These are phyloP conservation scores for Sicus ferrugineus DNA, from an alignment of 2,888 invertebrate genomes.

Conservation along the genomic window DNA sequence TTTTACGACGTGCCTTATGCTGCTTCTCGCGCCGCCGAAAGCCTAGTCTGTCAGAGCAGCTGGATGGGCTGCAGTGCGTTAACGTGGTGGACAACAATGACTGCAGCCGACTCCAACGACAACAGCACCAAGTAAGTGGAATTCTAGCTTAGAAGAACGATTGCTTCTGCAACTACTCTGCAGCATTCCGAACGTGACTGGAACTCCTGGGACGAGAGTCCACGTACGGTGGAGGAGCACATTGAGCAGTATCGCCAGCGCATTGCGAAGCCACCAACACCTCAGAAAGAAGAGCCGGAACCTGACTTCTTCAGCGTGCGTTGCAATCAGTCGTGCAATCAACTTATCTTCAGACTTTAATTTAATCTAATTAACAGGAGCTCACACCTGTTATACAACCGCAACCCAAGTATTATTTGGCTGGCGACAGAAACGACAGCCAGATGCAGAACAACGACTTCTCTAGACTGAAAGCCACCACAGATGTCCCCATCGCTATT, in stretches of 20 bases:
- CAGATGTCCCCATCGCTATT: too few relatives aligned
- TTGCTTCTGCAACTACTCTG: conserved; percentile 47
- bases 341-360: too few relatives aligned
- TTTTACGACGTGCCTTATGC: conserved; percentile 70
- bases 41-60: conserved; percentile 67
- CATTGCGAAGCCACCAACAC: conserved; percentile 63
- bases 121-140: conserved; percentile 32
- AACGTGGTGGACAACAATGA: conserved; percentile 65
- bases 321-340: too few relatives aligned
- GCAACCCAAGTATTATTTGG: too few relatives aligned
- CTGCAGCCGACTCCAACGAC: conserved; percentile 29
- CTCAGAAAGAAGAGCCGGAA: conserved; percentile 63
- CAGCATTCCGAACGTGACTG: conserved; percentile 63
- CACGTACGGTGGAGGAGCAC: conserved; percentile 69
- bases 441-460: too few relatives aligned
- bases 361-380: too few relatives aligned
- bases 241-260: conserved; percentile 71
- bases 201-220: conserved; percentile 72
- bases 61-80: conserved; percentile 64
- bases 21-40: conserved; percentile 69
- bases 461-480: too few relatives aligned
- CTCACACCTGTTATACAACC: too few relatives aligned
- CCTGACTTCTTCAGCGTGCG: conserved; percentile 70
- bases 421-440: too few relatives aligned
- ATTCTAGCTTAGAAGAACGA: conserved; percentile 13